Conservation (phyloP, 1,140 invertebrate species). For the Saccostrea cuccullata region DNA sequence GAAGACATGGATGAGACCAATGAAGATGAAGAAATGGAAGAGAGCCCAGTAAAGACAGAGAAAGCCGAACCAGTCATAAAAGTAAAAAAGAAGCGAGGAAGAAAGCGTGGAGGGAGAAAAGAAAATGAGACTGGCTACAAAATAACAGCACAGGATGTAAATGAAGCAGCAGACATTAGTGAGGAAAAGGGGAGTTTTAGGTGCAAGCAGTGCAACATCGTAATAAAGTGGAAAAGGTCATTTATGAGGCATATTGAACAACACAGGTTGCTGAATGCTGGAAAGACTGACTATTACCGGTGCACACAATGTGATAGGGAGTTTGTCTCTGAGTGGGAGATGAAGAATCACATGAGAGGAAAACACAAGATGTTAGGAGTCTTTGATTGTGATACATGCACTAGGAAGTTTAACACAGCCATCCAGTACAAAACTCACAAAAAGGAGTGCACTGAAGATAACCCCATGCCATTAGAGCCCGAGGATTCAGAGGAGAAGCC, state of each 20-base stretch:
- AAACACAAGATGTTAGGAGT: conserved; percentile 41
- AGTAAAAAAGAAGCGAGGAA: conserved; percentile 41
- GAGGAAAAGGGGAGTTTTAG: conserved; percentile 31
- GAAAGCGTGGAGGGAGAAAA: conserved; percentile 41
- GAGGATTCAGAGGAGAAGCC: not conserved
- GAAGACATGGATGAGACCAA: not conserved
- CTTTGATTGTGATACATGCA: conserved; percentile 41
- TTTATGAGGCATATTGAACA: conserved; percentile 36
- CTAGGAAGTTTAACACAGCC: conserved; percentile 23
- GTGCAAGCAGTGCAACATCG: conserved; percentile 10
- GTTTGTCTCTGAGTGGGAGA: conserved; percentile 41
- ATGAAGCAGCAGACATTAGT: conserved; percentile 26
- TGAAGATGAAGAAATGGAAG: conserved; percentile 35
- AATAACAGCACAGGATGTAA: conserved; percentile 37
- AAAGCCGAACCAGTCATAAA: conserved; percentile 28
- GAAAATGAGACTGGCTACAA: conserved; percentile 26
- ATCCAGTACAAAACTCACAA: conserved; percentile 40
- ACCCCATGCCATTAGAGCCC: not conserved
- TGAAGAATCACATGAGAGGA: conserved; percentile 41
- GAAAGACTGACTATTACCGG: not conserved
- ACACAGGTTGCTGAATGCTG: conserved; percentile 26
- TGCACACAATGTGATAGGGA: conserved; percentile 27
- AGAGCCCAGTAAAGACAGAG: conserved; percentile 5
- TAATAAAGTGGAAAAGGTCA: conserved; percentile 30
- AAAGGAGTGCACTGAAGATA: not conserved